Base-by-base conservation (phyloP, 2,888 invertebrate genomes). In the Stegophylla sp. region DNA sequence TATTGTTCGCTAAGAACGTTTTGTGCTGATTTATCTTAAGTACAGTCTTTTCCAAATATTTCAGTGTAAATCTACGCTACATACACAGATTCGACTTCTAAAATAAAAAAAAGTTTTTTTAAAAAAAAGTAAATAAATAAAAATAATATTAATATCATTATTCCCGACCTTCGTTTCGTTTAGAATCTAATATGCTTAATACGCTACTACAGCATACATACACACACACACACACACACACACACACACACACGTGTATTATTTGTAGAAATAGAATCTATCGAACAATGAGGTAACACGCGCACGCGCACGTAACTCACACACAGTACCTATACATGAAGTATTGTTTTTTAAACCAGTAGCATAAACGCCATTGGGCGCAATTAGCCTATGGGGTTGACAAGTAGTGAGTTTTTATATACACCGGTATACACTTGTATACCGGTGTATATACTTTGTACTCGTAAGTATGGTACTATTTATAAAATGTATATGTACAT, bases 361-460 rank as follows among this genome's bases (percentile, higher is more conserved):
- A 74, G 74, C 74, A 51, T 28, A 63, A 74, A 74, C 51, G 74
- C 74, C 63, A 63, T 34, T 48, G 74, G 74, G 63, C 74, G 63
- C 74, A 74, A 74, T 74, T 74, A 74, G 74, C 63, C 63, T 48
- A 34, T 63, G 63, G 74, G 48, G 63, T 41, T 48, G 26, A 23
- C 74, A 48, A 63, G 48, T 56, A 43, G n/a, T n/a, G n/a, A n/a
- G n/a, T n/a, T n/a, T n/a, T n/a, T n/a, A n/a, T n/a, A n/a, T n/a
- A n/a, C n/a, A n/a, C n/a, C 26, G 12, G 20, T 59, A 73, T 26
- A 26, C n/a, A 53, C 15, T 17, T 7, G 4, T 45, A 15, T 17
- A 12, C n/a, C n/a, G n/a, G n/a, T 67, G 1, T 28, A 34, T 17
- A 34, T 15, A 28, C 34, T 34, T 5, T 34, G 34, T 28, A 34